A percentile compares a stretch with the other conserved stretches of the same genome.
These are phyloP conservation scores for Norana najaformis DNA, from an alignment of 2,888 invertebrate genomes.

Conservation along the genomic window DNA sequence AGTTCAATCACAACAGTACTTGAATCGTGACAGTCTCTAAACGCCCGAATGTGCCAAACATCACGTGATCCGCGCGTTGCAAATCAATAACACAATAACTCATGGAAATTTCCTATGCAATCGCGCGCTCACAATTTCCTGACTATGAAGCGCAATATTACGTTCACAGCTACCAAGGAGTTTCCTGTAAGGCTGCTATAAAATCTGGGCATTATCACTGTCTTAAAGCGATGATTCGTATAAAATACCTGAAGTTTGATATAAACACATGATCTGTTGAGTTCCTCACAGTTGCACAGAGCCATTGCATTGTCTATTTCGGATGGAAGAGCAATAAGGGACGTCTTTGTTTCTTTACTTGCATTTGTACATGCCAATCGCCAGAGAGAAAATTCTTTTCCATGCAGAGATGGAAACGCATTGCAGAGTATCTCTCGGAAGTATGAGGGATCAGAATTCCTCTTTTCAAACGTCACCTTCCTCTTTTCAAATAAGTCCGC, in stretches of 20 bases:
- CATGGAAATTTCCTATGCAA: too few species aligned
- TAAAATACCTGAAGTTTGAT: background rate
- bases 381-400: constrained; percentile 2
- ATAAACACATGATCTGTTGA: constrained; percentile 5
- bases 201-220: too few species aligned
- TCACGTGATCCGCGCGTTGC: too few species aligned
- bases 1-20: too few species aligned
- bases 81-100: too few species aligned
- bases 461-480: background rate
- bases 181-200: too few species aligned
- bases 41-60: too few species aligned
- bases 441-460: background rate
- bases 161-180: too few species aligned
- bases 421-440: background rate
- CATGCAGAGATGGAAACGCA: background rate
- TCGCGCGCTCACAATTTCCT: too few species aligned
- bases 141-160: too few species aligned
- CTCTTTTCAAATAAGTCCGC: background rate
- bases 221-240: too few species aligned
- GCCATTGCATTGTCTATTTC: background rate
- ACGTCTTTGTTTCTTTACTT: background rate
- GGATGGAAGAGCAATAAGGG: background rate
- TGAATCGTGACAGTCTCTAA: too few species aligned
- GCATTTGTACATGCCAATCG: background rate
- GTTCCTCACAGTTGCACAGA: background rate